Base-by-base conservation (phyloP, 2,888 invertebrate species). In the Bedellia somnulentella region DNA sequence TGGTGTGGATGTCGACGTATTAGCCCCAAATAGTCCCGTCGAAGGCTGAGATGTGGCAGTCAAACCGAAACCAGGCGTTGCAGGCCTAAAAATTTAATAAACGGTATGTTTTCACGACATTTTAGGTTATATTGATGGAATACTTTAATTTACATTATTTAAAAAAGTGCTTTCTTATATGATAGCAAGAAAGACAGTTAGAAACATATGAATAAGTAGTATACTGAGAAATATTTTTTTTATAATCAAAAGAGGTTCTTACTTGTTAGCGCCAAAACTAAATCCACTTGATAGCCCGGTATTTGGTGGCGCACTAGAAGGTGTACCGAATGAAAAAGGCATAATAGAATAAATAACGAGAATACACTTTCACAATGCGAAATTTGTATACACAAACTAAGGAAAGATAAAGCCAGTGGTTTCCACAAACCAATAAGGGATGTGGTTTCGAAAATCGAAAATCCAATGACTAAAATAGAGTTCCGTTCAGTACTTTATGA, bases 191-290 rank as follows among this genome's bases (percentile, higher is more conserved):
- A 18, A 9, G 9, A 9, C 9, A 18, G 18, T 9, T 5, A 18
- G 9, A 18, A 2, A n/a, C 15, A 28, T 4, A n/a, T 3, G 22
- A 17, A 9, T 22, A 8, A 15, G 5, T 10, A 24, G 17, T 10
- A 10, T 11, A 32, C 9, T 10, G 3, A 5, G 22, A 25, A 27
- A 37, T 37, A 35, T 37, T 41, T 15, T 21, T 13, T 18, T 10
- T 16, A 18, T 24, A 31, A 24, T 16, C 33, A 18, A 11, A 24
- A 4, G 36, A 11, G 27, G 10, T 24, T 54, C 58, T 58, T 52
- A 76, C 75, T 75, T 76, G 45, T 58, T 64, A 39, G 61, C 66
- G 37, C 68, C 73, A 49, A 77, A 77, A 48, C 54, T 67, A 35
- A 78, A 78, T 10, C 76, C 67, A 16, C 55, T 51, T 3, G 57